Base-by-base conservation (phyloP, 2,113 vertebrate genomes). In the Thalassarche chlororhynchos region DNA sequence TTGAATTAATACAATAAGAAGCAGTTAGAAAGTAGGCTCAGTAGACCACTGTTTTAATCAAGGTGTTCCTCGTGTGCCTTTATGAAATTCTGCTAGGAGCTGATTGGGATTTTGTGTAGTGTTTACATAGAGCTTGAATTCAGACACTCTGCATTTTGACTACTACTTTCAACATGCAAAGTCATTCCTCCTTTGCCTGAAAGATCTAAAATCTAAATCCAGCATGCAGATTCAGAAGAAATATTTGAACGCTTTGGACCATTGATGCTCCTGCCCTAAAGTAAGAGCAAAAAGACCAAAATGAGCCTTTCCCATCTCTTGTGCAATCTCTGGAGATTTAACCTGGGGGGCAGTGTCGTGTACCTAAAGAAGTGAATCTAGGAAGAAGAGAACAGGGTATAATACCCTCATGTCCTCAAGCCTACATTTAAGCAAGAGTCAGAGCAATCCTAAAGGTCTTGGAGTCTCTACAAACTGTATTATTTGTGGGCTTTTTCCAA, bases 1-100 rank as follows among this genome's bases (percentile, higher is more conserved):
- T 96, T 93, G 96, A 97, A 97, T 97, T 96, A 97, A 97, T 90
- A 94, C 70, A 96, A 90, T 97, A 49, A 95, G 89, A 38, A 81
- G 52, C 84, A 91, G 86, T 68, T 71, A 78, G 78, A 42, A 79
- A 95, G 74, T 28, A 65, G 95, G 83, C 40, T 93, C 93, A 93
- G 76, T 16, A 52, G 17, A 69, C 46, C 36, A 80, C 74, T 85
- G 60, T 46, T 96, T 95, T 70, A 80, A 52, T 69, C 89, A 94
- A 61, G 82, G 71, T 44, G 54, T 23, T 94, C 58, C 62, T 87
- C 34, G 55, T 0, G 1, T 68, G 83, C 58, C 55, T 24, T 84
- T 38, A 52, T 6, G 64, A 80, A 90, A 84, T 52, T 66, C 68
- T 84, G 42, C 65, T 49, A 80, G 84, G 28, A 86, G 51, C 79